Evolutionary conservation across 2,888 invertebrate species (phyloP), one percentile per base, ranked within the genome.

Genomic region (Lithosia quadra): DNA sequence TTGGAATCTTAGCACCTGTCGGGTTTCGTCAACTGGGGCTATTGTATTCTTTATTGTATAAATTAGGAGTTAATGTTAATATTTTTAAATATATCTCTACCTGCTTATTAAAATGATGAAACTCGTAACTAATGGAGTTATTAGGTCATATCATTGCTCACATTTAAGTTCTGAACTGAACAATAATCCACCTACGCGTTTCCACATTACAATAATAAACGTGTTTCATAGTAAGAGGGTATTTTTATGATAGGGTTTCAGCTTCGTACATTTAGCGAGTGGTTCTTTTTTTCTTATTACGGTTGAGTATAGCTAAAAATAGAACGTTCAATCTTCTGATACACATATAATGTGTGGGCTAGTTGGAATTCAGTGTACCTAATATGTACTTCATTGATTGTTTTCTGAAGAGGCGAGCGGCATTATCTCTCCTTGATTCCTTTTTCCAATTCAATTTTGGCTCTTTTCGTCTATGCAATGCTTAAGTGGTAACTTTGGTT

Each of bases 281-380:
- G 65, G 15, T 58, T 28, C 5, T 28, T 28, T 56, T 58, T 22
- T 57, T 65, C 21, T 58, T 65, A 58, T 43, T 28, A 15, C 5
- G 28, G 28, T 21, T 49, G 21, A 34, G 34, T 53, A 34, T 22
- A 49, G 3, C 53, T 53, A 60, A 65, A 65, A 65, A 65, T 65
- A 65, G 65, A 60, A 60, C 34, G 24, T 49, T 65, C 49, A n/a
- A 59, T 65, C 49, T 24, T 34, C 2, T 53, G 34, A 18, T 60
- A 39, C 15, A 3, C 10, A 56, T 15, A 56, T n/a, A n/a, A 2
- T 33, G 59, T 21, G 34, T 43, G 59, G 33, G 53, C 15, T 49
- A n/a, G n/a, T n/a, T n/a, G n/a, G n/a, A n/a, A n/a, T n/a, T n/a
- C n/a, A n/a, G n/a, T n/a, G n/a, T n/a, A n/a, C n/a, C n/a, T n/a